Percentiles rank a stretch among this genome's conserved stretches.
These are phyloP conservation scores for Frankliniella intonsa DNA, from an alignment of 2,888 invertebrate genomes.

Conservation along the genomic window DNA sequence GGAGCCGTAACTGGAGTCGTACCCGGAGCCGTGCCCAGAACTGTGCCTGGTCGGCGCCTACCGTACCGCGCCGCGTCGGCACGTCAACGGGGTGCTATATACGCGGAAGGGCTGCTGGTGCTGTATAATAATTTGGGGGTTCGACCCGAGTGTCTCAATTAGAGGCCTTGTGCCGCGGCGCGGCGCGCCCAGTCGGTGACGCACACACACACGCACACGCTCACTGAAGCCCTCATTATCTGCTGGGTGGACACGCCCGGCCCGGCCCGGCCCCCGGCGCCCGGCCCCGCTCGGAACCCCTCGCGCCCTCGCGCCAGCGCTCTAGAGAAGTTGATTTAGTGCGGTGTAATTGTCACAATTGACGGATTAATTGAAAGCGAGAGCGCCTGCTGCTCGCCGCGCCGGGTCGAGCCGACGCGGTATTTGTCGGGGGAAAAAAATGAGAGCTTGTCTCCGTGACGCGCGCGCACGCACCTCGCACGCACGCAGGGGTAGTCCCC, in stretches of 20 bases:
- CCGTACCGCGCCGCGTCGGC: too few relatives aligned
- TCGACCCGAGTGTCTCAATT: too few relatives aligned
- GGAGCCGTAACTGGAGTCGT: neutral
- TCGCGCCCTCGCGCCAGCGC: too few relatives aligned
- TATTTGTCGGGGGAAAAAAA: too few relatives aligned
- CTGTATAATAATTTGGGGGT: too few relatives aligned
- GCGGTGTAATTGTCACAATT: slow-evolving; percentile 20
- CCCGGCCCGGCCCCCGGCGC: neutral
- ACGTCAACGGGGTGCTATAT: neutral
- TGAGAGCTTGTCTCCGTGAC: too few relatives aligned
- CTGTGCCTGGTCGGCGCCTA: too few relatives aligned
- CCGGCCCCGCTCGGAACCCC: neutral
- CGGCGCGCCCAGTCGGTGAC: neutral
- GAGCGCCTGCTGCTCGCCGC: neutral
- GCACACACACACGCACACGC: neutral
- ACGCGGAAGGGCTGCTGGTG: neutral
- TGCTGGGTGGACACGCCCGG: neutral
- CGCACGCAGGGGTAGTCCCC: too few relatives aligned
- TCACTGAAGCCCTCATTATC: neutral
- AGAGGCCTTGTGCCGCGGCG: neutral
- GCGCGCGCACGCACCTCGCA: too few relatives aligned
- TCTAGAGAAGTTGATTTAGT: neutral
- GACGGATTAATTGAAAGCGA: slow-evolving; percentile 23
- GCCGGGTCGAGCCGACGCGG: too few relatives aligned
- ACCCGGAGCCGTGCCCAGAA: too few relatives aligned